These are phyloP conservation scores for Drosophila paramelanica DNA, from an alignment of 2,888 invertebrate genomes.

Conservation along the genomic window DNA sequence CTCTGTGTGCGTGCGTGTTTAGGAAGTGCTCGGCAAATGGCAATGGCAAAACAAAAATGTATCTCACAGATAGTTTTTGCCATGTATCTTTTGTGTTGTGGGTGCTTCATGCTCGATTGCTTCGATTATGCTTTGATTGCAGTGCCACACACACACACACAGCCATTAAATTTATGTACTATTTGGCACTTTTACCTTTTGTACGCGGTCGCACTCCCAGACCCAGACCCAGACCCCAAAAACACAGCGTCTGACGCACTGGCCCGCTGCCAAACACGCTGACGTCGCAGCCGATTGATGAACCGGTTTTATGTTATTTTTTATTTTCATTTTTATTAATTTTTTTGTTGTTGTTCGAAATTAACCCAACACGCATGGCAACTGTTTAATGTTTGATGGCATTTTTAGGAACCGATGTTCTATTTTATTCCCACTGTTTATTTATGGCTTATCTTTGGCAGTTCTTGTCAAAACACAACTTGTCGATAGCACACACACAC, in stretches of 20 bases:
- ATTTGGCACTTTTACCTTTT: conserved; percentile 69
- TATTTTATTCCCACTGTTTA: conserved; percentile 26
- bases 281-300: conserved; percentile 24
- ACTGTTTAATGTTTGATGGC: conserved; percentile 26
- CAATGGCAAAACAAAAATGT: conserved; percentile 40
- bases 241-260: conserved; percentile 4
- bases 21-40: conserved; percentile 47
- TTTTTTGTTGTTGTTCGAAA: conserved; percentile 13
- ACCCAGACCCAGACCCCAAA: conserved; percentile 8
- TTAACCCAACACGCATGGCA: conserved; percentile 26
- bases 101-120: conserved; percentile 69
- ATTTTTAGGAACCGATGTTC: conserved; percentile 1
- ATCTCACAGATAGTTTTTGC: conserved; percentile 50
- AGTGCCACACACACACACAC: conserved; percentile 28
- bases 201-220: conserved; percentile 14
- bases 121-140: conserved; percentile 71
- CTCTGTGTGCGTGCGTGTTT: conserved; percentile 22
- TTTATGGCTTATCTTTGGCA: conserved; percentile 50
- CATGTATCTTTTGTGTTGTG: conserved; percentile 10
- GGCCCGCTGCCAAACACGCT: conserved; percentile 33
- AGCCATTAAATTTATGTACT: conserved; percentile 53
- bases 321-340: not conserved
- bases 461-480: conserved; percentile 41
- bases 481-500: conserved; percentile 8
- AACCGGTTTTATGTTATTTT: conserved; percentile 47